Evolutionary conservation across 2,113 vertebrate species (phyloP).

Genomic region (Salvelinus namaycush): DNA sequence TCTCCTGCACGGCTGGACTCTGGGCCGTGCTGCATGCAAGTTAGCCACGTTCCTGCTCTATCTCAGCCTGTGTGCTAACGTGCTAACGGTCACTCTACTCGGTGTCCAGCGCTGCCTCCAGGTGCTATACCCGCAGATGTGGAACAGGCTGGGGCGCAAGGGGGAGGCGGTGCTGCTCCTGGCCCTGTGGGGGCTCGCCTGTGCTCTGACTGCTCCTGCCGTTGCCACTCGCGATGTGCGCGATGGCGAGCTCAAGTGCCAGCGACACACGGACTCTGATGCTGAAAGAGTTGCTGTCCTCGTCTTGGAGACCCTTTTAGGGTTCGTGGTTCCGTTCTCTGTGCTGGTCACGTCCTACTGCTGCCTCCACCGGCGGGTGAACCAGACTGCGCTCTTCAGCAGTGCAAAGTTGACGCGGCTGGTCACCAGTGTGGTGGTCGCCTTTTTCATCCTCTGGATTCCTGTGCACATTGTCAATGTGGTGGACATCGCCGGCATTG

Average conservation of each 20-base stretch:
- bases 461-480: slow-evolving; percentile 56
- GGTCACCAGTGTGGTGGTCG: slow-evolving; percentile 53
- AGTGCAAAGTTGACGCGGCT: slow-evolving; percentile 28
- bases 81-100: slow-evolving; percentile 53
- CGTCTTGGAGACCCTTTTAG: slow-evolving; percentile 45
- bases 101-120: slow-evolving; percentile 65
- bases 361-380: slow-evolving; percentile 56
- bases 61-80: no score
- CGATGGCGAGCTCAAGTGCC: slow-evolving; percentile 15
- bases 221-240: slow-evolving; percentile 52
- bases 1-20: slow-evolving; percentile 46
- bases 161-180: slow-evolving; percentile 41
- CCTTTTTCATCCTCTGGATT: slow-evolving; percentile 64
- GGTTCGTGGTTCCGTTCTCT: slow-evolving; percentile 66
- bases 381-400: slow-evolving; percentile 42
- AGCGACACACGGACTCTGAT: slow-evolving; percentile 27
- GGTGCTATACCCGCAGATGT: slow-evolving; percentile 58
- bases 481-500: no score
- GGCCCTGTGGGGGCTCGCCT: slow-evolving; percentile 26
- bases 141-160: slow-evolving; percentile 41
- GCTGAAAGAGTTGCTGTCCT: slow-evolving; percentile 38
- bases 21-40: slow-evolving; percentile 44
- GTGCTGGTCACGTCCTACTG: slow-evolving; percentile 58
- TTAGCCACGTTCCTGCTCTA: no score
- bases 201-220: slow-evolving; percentile 44